Conservation (phyloP, 2,888 invertebrate genomes). For the Seira ritae region DNA sequence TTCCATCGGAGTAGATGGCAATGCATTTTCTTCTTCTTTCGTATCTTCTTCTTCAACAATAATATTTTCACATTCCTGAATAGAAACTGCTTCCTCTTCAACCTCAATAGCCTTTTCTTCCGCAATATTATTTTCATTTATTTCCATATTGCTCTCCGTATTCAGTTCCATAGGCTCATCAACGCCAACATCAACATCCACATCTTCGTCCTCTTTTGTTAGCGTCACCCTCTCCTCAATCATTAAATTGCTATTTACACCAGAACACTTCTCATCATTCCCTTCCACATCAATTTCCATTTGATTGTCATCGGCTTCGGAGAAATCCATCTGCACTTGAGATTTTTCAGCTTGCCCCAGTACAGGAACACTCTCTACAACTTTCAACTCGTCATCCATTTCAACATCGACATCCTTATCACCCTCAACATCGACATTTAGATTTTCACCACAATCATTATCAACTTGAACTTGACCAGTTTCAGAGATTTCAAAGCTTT, state of each 20-base stretch:
- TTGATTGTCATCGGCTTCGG: constrained; percentile 27
- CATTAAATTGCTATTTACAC: not conserved
- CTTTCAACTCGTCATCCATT: constrained; percentile 25
- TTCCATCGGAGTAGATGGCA: constrained; percentile 31
- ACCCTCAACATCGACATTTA: not conserved
- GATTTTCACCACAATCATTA: too few relatives aligned
- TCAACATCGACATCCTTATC: constrained; percentile 25
- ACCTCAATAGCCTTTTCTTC: constrained; percentile 17
- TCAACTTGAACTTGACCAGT: constrained; percentile 7
- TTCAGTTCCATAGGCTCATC: constrained; percentile 66
- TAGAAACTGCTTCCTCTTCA: constrained; percentile 31
- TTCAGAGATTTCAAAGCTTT: constrained; percentile 50
- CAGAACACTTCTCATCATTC: not conserved
- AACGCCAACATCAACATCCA: constrained; percentile 45
- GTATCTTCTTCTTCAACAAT: not conserved
- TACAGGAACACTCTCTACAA: not conserved
- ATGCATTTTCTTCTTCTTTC: not conserved
- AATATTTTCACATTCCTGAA: constrained; percentile 29
- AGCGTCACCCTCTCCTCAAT: constrained; percentile 36
- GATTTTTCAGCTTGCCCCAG: constrained; percentile 45
- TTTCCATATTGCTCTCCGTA: constrained; percentile 19
- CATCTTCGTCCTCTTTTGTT: constrained; percentile 43
- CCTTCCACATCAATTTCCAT: constrained; percentile 56
- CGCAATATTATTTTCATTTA: constrained; percentile 12
- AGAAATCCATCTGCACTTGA: not conserved